These are phyloP conservation scores for Spheniscus mendiculus DNA, from an alignment of 2,113 vertebrate species.

Conservation along the genomic window DNA sequence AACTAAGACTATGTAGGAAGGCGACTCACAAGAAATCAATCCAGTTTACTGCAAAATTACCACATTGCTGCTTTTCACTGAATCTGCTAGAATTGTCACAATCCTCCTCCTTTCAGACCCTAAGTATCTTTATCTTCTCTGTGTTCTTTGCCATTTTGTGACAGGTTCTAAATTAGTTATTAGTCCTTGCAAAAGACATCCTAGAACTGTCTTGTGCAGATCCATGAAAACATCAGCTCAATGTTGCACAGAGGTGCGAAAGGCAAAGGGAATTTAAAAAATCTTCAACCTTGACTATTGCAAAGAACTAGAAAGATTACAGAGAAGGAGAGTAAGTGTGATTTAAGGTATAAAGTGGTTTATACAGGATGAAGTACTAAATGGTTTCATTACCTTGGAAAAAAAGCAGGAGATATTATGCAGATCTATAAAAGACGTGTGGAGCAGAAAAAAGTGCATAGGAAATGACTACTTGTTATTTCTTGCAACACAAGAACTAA, in stretches of 20 bases:
- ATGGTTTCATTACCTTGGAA: not conserved
- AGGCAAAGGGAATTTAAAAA: not conserved
- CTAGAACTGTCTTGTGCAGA: not conserved
- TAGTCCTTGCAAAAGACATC: not conserved
- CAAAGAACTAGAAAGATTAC: not conserved
- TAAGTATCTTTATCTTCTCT: not conserved
- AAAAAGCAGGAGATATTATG: not conserved
- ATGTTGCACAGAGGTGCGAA: not conserved
- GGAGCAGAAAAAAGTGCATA: not conserved
- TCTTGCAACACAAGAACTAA: not conserved
- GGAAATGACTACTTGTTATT: constrained; percentile 14
- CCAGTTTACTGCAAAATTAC: not conserved
- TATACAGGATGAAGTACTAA: not conserved
- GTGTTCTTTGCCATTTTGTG: not conserved
- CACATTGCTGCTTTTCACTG: not conserved
- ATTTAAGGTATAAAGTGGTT: not conserved
- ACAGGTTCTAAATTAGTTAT: not conserved
- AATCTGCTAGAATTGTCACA: not conserved
- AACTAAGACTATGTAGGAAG: not conserved
- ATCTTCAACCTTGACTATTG: not conserved
- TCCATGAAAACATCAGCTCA: not conserved
- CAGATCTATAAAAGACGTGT: not conserved
- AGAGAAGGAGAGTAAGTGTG: not conserved
- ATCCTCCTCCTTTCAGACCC: not conserved
- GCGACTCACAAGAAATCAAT: not conserved